phyloP scores from a whole-genome alignment of 2,888 invertebrate genomes.

The Campoplex nolae region DNA sequence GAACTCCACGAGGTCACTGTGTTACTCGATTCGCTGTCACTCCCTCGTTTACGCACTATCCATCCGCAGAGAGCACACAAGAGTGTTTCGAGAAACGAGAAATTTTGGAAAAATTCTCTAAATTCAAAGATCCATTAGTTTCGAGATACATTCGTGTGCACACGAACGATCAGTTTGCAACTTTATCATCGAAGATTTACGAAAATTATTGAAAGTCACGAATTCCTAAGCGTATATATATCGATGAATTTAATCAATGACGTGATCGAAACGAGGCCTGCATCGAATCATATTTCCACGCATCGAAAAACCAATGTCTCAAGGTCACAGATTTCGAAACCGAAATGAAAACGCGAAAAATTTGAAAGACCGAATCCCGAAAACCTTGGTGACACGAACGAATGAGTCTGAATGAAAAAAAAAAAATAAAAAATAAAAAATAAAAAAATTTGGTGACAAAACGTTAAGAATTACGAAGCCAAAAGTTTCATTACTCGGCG shows the following conservation, averaged over 20 bases:
- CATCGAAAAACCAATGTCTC: neutral
- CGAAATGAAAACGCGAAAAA: neutral
- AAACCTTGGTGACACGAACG: neutral
- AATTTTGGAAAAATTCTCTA: neutral
- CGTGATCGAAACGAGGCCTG: neutral
- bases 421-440: neutral
- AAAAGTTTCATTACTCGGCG: neutral
- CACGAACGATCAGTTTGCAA: no score
- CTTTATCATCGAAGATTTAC: neutral
- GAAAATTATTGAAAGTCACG: neutral
- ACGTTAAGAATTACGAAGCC: neutral
- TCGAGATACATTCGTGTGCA: neutral
- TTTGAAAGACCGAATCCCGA: neutral
- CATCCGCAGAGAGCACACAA: neutral
- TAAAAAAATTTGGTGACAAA: neutral
- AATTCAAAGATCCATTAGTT: neutral
- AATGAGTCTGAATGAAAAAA: neutral
- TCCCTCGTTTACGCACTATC: neutral
- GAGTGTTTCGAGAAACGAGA: neutral
- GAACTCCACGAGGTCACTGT: conserved; percentile 1
- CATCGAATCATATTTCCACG: no score
- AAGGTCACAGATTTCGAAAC: neutral
- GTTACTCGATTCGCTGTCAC: neutral
- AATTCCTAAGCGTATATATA: no score
- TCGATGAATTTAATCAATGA: neutral